Base-by-base conservation (phyloP, 2,888 invertebrate genomes). In the Halictus quadricinctus region DNA sequence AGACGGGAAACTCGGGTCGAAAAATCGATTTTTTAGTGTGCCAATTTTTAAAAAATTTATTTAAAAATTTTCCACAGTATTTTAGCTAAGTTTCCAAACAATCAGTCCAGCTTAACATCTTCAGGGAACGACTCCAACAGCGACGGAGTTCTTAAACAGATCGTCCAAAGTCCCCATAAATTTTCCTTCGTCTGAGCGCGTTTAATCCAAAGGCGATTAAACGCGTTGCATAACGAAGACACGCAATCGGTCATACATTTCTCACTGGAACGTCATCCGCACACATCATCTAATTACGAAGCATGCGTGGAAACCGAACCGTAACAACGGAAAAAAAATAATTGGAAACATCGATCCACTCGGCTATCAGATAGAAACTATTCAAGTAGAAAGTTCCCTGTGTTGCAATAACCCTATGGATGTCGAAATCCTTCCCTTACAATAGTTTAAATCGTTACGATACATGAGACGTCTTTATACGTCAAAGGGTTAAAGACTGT, bases 141-240 rank as follows among this genome's bases (percentile, higher is more conserved):
- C 54, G 54, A 54, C 10, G 8, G 21, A 54, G 15, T 15, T 60
- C 13, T 60, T 2, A 2, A 25, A 60, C 60, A 6, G 25, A 60
- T 50, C 6, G 50, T 18, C 18, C 6, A 18, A 50, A 50, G 50
- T 50, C 50, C 50, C 50, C 43, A 50, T 6, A 60, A 60, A 60
- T 60, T 58, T 58, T 66, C 12, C 21, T 69, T 66, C 46, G 1
- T 25, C 8, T 15, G 25, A 10, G 5, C 48, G 18, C 29, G 36
- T 5, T 18, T n/a, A 41, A 36, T n/a, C 12, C 41, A 46, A 48
- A 72, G 50, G 21, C 48, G 48, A 72, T 50, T 48, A 48, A 46
- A 72, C 29, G 25, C 25, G 29, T 72, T 72, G 72, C 48, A 25
- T 48, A 72, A 72, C 72, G 48, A 15, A 18, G 72, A 72, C 48